Base-by-base conservation (phyloP, 92 coral and sea anemone species). In the Isaurus tuberculatus region DNA sequence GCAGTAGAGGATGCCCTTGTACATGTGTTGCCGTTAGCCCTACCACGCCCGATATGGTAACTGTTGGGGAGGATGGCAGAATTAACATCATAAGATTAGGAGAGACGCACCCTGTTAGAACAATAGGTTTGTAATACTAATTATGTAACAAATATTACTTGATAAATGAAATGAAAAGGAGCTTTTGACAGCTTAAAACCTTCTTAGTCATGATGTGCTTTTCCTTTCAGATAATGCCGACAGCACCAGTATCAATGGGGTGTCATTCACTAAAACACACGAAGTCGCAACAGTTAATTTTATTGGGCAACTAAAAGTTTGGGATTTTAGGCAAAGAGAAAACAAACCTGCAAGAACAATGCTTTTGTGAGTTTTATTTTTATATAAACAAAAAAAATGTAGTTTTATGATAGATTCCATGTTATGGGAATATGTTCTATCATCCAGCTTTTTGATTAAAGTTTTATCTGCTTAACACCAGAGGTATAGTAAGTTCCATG, bases 51-150 rank as follows among this genome's bases (percentile, higher is more conserved):
- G 99, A 97, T 34, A 46, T 91, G 28, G 95, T 90, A 20, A 90
- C 92, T 17, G 99, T 89, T 26, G 99, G 99, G 27, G 99, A 97
- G 61, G 99, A 97, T 80, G 99, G 99, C 8, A 83, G 89, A 28
- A 89, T 97, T 44, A 93, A 92, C 66, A 70, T 91, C 11, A 72
- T 97, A 27, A 75, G 90, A 70, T 69, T 92, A 60, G 98, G 91
- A 22, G 94, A 92, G 29, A 79, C 81, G 25, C 90, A 89, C 71
- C 97, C 98, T 63, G 90, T 94, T n/a, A 91, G 96, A 91, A 90
- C 89, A n/a, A 89, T 94, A 85, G 99, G 99, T 97, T 85, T 14
- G 89, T 46, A 63, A 17, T 17, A 19, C 25, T 53, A 53, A 3
- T 13, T 0, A 49, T 49, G 2, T 15, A 19, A 49, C 13, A 5